These are phyloP conservation scores for Orientallactaga bullata DNA, from an alignment of 2,113 vertebrate genomes.

Conservation along the genomic window DNA sequence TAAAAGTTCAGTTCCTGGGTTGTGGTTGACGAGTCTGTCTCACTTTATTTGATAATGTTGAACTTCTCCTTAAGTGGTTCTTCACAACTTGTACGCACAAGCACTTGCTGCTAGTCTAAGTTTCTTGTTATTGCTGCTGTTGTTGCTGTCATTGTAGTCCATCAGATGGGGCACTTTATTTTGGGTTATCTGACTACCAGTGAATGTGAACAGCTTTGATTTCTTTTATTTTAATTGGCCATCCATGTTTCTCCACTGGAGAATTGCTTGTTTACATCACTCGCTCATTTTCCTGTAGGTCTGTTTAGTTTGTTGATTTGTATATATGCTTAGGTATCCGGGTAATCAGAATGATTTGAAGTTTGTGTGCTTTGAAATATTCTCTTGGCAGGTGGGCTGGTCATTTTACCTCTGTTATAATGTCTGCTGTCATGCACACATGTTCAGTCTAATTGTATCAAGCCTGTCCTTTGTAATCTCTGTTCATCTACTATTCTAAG, in stretches of 20 bases:
- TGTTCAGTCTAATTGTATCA: constrained; percentile 33
- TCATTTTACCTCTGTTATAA: background rate
- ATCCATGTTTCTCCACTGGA: constrained; percentile 5
- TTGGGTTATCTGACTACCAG: background rate
- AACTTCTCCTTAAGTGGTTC: constrained; percentile 22
- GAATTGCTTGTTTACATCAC: constrained; percentile 24
- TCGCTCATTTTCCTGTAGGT: background rate
- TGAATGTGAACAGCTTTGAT: background rate
- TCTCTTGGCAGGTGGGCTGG: constrained; percentile 17
- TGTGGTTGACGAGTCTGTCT: background rate
- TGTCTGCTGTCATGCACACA: background rate
- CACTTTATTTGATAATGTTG: background rate
- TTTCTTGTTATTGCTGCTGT: background rate
- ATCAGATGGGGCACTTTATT: background rate
- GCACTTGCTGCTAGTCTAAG: background rate
- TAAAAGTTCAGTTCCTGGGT: background rate
- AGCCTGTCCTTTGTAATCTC: background rate
- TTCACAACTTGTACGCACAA: background rate
- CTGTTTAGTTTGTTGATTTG: constrained; percentile 58
- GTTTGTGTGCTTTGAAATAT: constrained; percentile 25
- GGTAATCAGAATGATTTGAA: background rate
- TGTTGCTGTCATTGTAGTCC: background rate
- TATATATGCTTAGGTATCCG: background rate
- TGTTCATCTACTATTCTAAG: background rate
- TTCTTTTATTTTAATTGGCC: constrained; percentile 3